Base-by-base conservation (phyloP, 2,113 vertebrate species). In the Chlamydotis undulata region DNA sequence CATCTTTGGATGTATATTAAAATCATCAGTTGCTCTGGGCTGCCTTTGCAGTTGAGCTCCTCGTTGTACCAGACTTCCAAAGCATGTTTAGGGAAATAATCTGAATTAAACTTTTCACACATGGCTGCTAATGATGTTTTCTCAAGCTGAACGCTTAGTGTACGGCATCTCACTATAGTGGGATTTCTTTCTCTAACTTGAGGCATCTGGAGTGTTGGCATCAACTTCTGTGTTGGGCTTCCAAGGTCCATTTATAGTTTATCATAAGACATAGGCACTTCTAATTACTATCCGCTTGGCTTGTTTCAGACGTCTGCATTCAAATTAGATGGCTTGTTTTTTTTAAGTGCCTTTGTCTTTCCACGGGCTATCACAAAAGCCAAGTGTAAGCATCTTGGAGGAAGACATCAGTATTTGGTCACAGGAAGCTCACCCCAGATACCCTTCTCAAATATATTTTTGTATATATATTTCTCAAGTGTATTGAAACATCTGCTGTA, bases 181-280 rank as follows among this genome's bases (percentile, higher is more conserved):
- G 37, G 65, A 83, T 89, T 93, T 95, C 64, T 82, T 91, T 53
- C 73, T 91, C 57, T 69, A 31, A 70, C 50, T 63, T 90, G 79
- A 86, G 63, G 87, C 63, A 35, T 59, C 75, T 95, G 63, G 43
- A 79, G n/a, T 39, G 39, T 71, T 79, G 83, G 29, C 77, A 82
- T 87, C 52, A 89, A 15, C 65, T 89, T 87, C 19, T 56, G 21
- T 5, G 1, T 6, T 82, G 65, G 60, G 12, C 73, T 95, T 92
- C 61, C 80, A 45, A 49, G 35, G 49, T 60, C 47, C 29, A 6
- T 82, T 92, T 91, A 10, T 15, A 60, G 49, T 92, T 94, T 79
- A 53, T 70, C 52, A 68, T 23, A 94, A 97, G 47, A 37, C 55
- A 35, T 39, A 31, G 35, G 33, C 55, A 29, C 33, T 75, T 56